phyloP scores from a whole-genome alignment of 2,888 invertebrate species.

The Aelia acuminata region DNA sequence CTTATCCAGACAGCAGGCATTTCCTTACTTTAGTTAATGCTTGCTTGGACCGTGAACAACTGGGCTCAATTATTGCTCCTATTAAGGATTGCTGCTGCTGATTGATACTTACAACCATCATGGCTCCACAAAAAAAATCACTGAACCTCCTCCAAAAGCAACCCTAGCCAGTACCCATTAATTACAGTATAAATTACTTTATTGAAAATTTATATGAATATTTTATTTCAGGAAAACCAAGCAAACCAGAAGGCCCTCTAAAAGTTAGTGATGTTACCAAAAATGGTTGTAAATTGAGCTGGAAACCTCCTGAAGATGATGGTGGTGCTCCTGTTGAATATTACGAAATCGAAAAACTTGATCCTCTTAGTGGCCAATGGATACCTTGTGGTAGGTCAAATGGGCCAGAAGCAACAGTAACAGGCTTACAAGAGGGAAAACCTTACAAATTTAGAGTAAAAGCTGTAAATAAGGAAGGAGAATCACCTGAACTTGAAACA shows the following conservation, averaged over 20 bases:
- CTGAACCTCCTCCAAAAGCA: no score
- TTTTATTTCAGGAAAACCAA: slow-evolving; percentile 67
- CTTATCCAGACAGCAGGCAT: no score
- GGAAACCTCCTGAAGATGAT: slow-evolving; percentile 96
- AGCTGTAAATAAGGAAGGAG: slow-evolving; percentile 98
- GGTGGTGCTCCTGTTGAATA: slow-evolving; percentile 95
- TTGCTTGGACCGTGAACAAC: no score
- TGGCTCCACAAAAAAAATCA: no score
- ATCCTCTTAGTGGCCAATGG: slow-evolving; percentile 94
- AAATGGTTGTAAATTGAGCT: slow-evolving; percentile 90
- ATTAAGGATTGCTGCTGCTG: no score
- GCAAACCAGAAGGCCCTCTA: slow-evolving; percentile 81
- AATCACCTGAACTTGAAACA: slow-evolving; percentile 95
- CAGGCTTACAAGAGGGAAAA: slow-evolving; percentile 92
- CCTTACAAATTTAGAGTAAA: slow-evolving; percentile 98
- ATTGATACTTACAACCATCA: no score
- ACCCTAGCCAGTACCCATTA: background rate
- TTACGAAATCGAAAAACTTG: slow-evolving; percentile 96
- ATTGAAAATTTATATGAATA: background rate
- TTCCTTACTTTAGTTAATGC: no score
- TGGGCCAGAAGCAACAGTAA: slow-evolving; percentile 86
- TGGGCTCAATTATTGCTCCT: no score
- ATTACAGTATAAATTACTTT: background rate
- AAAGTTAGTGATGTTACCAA: slow-evolving; percentile 91
- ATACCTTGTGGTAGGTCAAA: slow-evolving; percentile 89